Percentiles rank a stretch among this genome's conserved stretches.
Evolutionary conservation across 2,888 invertebrate species (phyloP).

Genomic region (Dicyrtomina minuta): DNA sequence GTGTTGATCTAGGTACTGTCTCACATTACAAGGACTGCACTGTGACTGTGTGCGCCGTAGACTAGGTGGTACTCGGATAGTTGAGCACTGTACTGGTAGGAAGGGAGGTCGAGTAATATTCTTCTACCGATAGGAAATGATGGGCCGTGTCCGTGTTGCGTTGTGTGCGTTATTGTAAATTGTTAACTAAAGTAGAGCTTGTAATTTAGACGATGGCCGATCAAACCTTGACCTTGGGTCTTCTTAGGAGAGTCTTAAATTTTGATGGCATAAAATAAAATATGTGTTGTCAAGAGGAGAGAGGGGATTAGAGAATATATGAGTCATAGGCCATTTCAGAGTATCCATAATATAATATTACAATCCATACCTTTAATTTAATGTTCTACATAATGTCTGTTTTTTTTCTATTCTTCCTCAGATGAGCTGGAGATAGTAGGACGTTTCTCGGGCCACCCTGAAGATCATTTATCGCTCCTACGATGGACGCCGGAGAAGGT

Average conservation of each 20-base stretch:
- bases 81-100: too few relatives aligned
- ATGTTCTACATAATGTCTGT: neutral
- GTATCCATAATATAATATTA: too few relatives aligned
- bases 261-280: slow-evolving; percentile 11
- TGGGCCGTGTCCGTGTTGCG: too few relatives aligned
- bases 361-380: neutral
- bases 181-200: slow-evolving; percentile 21
- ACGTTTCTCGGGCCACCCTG: slow-evolving; percentile 48
- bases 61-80: too few relatives aligned
- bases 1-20: too few relatives aligned
- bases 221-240: slow-evolving; percentile 18
- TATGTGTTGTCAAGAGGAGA: neutral
- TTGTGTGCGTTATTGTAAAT: slow-evolving; percentile 8
- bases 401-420: slow-evolving; percentile 40
- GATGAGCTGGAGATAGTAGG: slow-evolving; percentile 49
- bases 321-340: too few relatives aligned
- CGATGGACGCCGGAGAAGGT: slow-evolving; percentile 41
- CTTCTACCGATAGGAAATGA: too few relatives aligned
- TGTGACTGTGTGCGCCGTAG: too few relatives aligned
- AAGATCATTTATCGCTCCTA: slow-evolving; percentile 51
- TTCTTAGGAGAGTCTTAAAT: neutral
- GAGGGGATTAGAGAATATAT: too few relatives aligned
- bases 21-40: too few relatives aligned
- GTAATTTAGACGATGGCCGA: slow-evolving; percentile 19
- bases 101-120: too few relatives aligned